Evolutionary conservation across 2,113 vertebrate genomes (phyloP).

Genomic region (Seriola dumerili): DNA sequence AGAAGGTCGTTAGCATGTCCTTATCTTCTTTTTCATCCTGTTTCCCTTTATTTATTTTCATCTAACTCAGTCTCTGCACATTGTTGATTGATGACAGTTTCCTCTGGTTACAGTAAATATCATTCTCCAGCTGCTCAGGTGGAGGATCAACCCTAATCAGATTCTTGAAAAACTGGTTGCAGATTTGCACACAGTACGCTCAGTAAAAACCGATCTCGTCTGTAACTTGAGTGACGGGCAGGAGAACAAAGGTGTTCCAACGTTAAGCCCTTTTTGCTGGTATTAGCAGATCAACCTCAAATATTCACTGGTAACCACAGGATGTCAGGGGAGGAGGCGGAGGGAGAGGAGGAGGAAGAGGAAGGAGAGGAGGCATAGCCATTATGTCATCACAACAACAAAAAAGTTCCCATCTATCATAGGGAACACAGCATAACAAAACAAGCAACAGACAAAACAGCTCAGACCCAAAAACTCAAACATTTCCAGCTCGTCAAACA

Average conservation of each 20-base stretch:
- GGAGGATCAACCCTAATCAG: neutral
- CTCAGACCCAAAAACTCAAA: neutral
- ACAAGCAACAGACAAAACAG: slow-evolving; percentile 2
- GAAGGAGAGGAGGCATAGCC: neutral
- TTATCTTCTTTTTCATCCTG: neutral
- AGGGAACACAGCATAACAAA: slow-evolving; percentile 19
- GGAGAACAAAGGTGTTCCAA: too few relatives aligned
- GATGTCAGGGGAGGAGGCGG: neutral
- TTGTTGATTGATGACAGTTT: neutral
- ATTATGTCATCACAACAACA: neutral
- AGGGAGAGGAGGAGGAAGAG: neutral
- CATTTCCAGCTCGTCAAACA: neutral
- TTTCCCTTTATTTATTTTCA: slow-evolving; percentile 14
- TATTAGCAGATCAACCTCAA: too few relatives aligned
- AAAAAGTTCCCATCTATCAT: neutral
- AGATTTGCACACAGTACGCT: neutral
- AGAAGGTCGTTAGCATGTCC: neutral
- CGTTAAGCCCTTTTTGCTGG: too few relatives aligned
- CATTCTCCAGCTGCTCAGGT: too few relatives aligned
- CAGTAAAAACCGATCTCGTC: too few relatives aligned
- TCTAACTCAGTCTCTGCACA: neutral
- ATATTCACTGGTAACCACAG: neutral
- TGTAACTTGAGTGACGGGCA: too few relatives aligned
- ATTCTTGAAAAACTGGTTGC: slow-evolving; percentile 5
- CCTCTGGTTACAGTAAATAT: slow-evolving; percentile 10